Conservation (phyloP, 2,797 vertebrate genomes). For the Oryzias dopingdopingensis region DNA sequence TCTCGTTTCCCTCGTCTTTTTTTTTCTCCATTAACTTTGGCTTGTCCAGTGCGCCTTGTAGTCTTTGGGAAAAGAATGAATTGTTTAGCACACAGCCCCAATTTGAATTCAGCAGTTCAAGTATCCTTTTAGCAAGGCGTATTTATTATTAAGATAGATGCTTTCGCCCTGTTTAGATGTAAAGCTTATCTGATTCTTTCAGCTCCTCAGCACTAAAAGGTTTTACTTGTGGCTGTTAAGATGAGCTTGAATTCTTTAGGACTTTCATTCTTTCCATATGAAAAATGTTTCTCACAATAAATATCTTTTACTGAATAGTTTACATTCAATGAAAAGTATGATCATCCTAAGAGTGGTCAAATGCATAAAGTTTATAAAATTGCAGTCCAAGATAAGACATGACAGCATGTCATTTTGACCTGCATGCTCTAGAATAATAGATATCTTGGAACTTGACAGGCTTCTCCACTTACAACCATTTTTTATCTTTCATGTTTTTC, state of each 20-base stretch:
- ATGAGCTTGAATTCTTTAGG: constrained; percentile 37
- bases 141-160: constrained; percentile 76
- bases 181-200: constrained; percentile 68
- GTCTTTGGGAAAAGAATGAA: constrained; percentile 75
- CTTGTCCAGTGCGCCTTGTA: constrained; percentile 60
- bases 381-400: constrained; percentile 11
- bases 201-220: constrained; percentile 58
- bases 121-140: constrained; percentile 76
- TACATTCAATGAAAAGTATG: background rate
- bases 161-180: constrained; percentile 77
- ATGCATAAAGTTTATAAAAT: constrained; percentile 3
- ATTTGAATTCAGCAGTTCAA: constrained; percentile 77
- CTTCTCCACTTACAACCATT: constrained; percentile 25
- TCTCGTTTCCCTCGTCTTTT: constrained; percentile 32
- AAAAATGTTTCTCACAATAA: constrained; percentile 41
- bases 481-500: constrained; percentile 17
- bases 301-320: constrained; percentile 31
- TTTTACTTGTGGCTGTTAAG: constrained; percentile 44
- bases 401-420: constrained; percentile 35
- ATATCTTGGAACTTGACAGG: constrained; percentile 27
- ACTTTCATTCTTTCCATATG: constrained; percentile 33
- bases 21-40: constrained; percentile 37
- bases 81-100: constrained; percentile 76
- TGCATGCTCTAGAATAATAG: constrained; percentile 23
- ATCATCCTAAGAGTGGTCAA: constrained; percentile 9